A percentile compares a stretch with the other conserved stretches of the same genome.
Evolutionary conservation across 1,140 invertebrate genomes (phyloP).

Genomic region (Caenorhabditis tropicalis): DNA sequence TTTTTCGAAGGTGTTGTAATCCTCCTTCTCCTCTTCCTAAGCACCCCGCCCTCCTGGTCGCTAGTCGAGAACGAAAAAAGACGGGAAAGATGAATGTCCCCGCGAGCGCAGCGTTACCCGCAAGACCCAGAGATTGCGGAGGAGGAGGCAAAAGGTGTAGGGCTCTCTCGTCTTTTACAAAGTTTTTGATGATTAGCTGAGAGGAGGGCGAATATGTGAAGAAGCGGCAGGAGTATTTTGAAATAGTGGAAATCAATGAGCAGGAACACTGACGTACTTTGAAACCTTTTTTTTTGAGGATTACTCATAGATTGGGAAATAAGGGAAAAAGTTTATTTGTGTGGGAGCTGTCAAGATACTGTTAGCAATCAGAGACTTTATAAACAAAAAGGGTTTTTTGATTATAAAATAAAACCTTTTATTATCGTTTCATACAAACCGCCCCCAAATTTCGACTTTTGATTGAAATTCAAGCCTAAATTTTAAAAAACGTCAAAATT

Average conservation of each 20-base stretch:
- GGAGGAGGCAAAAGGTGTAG: slow-evolving; percentile 27
- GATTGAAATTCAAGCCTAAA: too few relatives aligned
- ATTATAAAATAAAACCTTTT: too few relatives aligned
- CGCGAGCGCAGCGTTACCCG: background rate
- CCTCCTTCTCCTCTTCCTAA: background rate
- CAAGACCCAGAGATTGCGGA: slow-evolving; percentile 27
- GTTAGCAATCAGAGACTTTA: too few relatives aligned
- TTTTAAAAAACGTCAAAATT: background rate
- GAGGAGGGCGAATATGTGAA: background rate
- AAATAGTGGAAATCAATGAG: slow-evolving; percentile 34
- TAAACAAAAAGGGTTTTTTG: too few relatives aligned
- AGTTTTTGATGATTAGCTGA: slow-evolving; percentile 20
- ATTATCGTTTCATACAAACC: too few relatives aligned
- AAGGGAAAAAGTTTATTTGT: too few relatives aligned
- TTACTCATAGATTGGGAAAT: too few relatives aligned
- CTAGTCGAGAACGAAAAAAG: slow-evolving; percentile 9
- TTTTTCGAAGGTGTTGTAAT: slow-evolving; percentile 11
- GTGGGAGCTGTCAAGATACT: too few relatives aligned
- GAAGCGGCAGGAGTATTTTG: background rate
- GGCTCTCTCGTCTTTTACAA: slow-evolving; percentile 24
- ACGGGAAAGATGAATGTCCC: slow-evolving; percentile 35
- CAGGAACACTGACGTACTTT: background rate
- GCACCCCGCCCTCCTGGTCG: slow-evolving; percentile 14
- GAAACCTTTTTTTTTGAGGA: background rate
- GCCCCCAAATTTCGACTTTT: too few relatives aligned